These are phyloP conservation scores for Drosophila chauvacae DNA, from an alignment of 1,140 invertebrate genomes.

Conservation along the genomic window DNA sequence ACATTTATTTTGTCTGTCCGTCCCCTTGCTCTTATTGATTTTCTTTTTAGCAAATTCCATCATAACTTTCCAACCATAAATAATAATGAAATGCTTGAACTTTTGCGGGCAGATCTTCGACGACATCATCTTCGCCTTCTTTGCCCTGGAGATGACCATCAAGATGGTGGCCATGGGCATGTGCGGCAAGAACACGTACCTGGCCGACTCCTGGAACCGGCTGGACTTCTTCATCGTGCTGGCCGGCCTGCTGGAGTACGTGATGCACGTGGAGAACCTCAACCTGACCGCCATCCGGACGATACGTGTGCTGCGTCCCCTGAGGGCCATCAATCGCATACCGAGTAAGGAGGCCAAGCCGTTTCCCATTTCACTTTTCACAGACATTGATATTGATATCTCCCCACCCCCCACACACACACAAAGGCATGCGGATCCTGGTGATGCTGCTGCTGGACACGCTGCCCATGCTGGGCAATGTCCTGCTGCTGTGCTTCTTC, in stretches of 20 bases:
- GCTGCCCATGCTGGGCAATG: conserved; percentile 99
- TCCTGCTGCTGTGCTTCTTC: conserved; percentile 99
- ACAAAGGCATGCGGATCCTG: conserved; percentile 98
- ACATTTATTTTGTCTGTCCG: background rate
- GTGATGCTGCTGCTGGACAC: conserved; percentile 99
- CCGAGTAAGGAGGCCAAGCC: conserved; percentile 92
- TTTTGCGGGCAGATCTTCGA: conserved; percentile 92
- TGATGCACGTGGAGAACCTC: conserved; percentile 97
- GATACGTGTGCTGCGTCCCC: conserved; percentile 97
- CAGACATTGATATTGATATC: no score
- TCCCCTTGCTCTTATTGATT: background rate
- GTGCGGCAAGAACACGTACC: conserved; percentile 96
- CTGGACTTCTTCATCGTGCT: conserved; percentile 99
- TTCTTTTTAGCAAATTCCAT: background rate
- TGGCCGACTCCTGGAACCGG: conserved; percentile 99
- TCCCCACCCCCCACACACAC: no score
- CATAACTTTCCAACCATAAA: background rate
- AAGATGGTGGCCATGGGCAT: conserved; percentile 99
- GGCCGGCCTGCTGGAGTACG: conserved; percentile 97
- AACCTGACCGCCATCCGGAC: conserved; percentile 99
- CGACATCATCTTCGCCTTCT: conserved; percentile 99
- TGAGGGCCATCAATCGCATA: conserved; percentile 99
- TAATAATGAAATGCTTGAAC: background rate
- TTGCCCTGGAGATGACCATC: conserved; percentile 97
- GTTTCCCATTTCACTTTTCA: background rate